phyloP scores from a whole-genome alignment of 2,797 vertebrate species.

The Nyctalus aviator region DNA sequence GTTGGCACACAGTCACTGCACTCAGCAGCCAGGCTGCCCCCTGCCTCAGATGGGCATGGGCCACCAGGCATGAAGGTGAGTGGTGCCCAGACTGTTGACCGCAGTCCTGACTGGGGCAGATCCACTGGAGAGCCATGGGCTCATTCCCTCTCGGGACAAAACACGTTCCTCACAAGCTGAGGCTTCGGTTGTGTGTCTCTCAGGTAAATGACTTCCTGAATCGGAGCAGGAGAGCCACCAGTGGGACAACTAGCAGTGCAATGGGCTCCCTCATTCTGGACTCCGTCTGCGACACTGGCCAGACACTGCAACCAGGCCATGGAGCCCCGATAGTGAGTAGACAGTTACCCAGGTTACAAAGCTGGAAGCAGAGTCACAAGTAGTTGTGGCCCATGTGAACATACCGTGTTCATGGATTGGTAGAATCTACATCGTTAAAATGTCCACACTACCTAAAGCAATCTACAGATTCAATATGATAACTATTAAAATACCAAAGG shows the following conservation, averaged over 20 bases:
- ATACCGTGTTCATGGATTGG: too few species aligned
- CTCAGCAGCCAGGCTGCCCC: slow-evolving; percentile 82
- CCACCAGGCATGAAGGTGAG: slow-evolving; percentile 99
- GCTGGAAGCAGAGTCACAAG: too few species aligned
- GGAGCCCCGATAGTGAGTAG: too few species aligned
- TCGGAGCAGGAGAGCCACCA: neutral
- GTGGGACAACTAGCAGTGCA: accelerated
- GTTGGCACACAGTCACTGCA: slow-evolving; percentile 99
- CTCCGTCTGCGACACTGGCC: neutral
- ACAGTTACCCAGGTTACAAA: too few species aligned
- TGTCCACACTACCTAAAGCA: too few species aligned
- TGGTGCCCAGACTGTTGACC: neutral
- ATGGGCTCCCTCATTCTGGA: neutral
- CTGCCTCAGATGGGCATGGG: slow-evolving; percentile 97
- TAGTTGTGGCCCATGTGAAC: too few species aligned
- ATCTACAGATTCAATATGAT: too few species aligned
- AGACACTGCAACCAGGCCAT: neutral
- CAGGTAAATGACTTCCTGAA: neutral
- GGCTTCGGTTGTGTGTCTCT: neutral
- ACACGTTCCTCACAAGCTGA: neutral
- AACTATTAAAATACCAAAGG: too few species aligned
- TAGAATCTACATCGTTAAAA: too few species aligned
- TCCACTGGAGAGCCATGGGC: neutral
- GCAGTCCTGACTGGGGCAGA: neutral
- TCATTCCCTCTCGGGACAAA: neutral